phyloP scores from a whole-genome alignment of 2,888 invertebrate species.

The Dicycla oo region DNA sequence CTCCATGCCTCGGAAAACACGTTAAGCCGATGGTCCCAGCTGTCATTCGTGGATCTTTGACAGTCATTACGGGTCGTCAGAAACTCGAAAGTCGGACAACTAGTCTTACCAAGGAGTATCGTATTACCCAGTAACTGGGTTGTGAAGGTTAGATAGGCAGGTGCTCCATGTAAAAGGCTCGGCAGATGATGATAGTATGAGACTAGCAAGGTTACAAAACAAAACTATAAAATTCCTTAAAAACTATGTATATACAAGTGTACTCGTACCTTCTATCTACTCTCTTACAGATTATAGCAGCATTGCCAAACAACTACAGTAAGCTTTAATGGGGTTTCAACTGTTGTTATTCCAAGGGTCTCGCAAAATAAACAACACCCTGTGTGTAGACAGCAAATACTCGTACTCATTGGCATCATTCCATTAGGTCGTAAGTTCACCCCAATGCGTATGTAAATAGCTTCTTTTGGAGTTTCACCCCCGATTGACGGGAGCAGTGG shows the following conservation, averaged over 20 bases:
- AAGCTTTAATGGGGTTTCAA: constrained; percentile 49
- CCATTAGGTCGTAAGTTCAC: constrained; percentile 62
- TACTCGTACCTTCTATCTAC: background rate
- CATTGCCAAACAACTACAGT: constrained; percentile 50
- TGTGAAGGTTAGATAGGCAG: too few species aligned
- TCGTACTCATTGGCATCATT: constrained; percentile 58
- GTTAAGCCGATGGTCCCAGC: too few species aligned
- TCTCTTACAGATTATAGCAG: constrained; percentile 40
- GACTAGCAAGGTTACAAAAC: constrained; percentile 13
- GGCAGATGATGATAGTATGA: too few species aligned
- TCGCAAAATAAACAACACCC: constrained; percentile 57
- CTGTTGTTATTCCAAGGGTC: constrained; percentile 53
- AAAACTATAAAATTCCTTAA: constrained; percentile 7
- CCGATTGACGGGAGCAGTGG: constrained; percentile 40
- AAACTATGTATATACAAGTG: constrained; percentile 16
- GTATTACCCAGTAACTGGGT: too few species aligned
- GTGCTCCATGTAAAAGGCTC: too few species aligned
- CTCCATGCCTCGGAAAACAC: too few species aligned
- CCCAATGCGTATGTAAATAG: constrained; percentile 58
- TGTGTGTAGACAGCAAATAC: constrained; percentile 59
- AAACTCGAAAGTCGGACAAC: too few species aligned
- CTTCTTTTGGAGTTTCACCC: constrained; percentile 42
- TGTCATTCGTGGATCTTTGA: too few species aligned
- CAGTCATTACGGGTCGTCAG: too few species aligned
- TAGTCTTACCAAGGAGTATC: too few species aligned